phyloP scores from a whole-genome alignment of 2,888 invertebrate species.

The Zootermopsis nevadensis region DNA sequence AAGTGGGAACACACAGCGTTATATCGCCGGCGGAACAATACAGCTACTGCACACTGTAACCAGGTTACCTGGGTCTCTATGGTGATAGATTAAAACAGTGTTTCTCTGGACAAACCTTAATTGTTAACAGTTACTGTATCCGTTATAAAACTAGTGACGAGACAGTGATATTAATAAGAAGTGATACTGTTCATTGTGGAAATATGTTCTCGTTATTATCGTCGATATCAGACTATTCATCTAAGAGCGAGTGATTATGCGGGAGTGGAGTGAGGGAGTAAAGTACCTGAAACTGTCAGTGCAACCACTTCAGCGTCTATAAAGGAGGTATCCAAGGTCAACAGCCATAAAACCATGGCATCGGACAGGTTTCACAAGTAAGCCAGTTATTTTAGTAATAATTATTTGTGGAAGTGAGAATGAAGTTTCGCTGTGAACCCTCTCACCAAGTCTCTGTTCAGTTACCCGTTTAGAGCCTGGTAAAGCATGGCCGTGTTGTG shows the following conservation, averaged over 20 bases:
- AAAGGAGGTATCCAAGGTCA: background rate
- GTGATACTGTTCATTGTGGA: background rate
- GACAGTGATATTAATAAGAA: too few species aligned
- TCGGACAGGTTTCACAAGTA: conserved; percentile 35
- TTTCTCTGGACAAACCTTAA: background rate
- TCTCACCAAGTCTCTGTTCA: too few species aligned
- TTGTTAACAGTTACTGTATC: background rate
- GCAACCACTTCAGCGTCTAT: background rate
- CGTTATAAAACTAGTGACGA: background rate
- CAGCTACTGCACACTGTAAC: background rate
- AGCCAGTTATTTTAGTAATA: background rate
- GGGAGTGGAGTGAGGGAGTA: background rate
- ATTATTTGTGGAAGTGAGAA: background rate
- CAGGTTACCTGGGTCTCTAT: background rate
- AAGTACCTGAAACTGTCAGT: background rate
- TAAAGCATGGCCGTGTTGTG: too few species aligned
- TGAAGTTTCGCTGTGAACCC: too few species aligned
- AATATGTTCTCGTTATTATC: background rate
- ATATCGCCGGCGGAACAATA: background rate
- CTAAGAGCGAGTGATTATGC: background rate
- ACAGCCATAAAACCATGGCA: conserved; percentile 4
- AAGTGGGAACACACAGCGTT: background rate
- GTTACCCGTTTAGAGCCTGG: too few species aligned
- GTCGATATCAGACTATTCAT: background rate
- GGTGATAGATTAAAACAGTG: background rate